Base-by-base conservation (phyloP, 2,888 invertebrate genomes). In the Parelbella ahira region DNA sequence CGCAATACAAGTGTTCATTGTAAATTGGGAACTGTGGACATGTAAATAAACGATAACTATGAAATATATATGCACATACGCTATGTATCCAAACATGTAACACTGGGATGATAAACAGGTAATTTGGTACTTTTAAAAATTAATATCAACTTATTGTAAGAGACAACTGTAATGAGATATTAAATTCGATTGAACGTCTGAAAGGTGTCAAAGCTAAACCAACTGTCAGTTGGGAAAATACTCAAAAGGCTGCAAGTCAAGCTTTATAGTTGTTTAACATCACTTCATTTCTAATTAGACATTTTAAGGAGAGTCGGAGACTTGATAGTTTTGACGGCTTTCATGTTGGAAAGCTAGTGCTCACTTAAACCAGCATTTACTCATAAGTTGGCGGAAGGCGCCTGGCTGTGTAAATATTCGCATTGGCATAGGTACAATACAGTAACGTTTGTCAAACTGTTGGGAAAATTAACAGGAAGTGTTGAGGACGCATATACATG, bases 271-370 rank as follows among this genome's bases (percentile, higher is more conserved):
- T 28, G 6, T 34, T 28, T 28, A 28, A 34, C 28, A 9, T 13
- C 19, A n/a, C 5, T 7, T 9, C 10, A 28, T 18, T 28, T 4
- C 28, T 34, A 34, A 41, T 42, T 21, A 28, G 27, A 1, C 18
- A 18, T 20, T 33, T 33, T 42, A 42, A 34, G 27, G 13, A 20
- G 25, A 20, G 11, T 32, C 13, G 8, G 12, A 12, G 1, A 25
- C 9, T 23, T 32, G 39, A 36, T 28, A 29, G 48, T 48, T 47
- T 54, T 50, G 53, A 54, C 50, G 49, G 54, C 62, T 69, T 71
- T 66, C 63, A 54, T 56, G 48, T 51, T 63, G 50, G 66, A 75
- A 73, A 73, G 71, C 63, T 66, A 56, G 58, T 61, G 63, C 54
- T 67, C 62, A 62, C 63, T 68, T 57, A n/a, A 53, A 57, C 45